Percentiles rank a stretch among this genome's conserved stretches.
Evolutionary conservation across 2,888 invertebrate genomes (phyloP).

Genomic region (Polyommatus iphigenia): DNA sequence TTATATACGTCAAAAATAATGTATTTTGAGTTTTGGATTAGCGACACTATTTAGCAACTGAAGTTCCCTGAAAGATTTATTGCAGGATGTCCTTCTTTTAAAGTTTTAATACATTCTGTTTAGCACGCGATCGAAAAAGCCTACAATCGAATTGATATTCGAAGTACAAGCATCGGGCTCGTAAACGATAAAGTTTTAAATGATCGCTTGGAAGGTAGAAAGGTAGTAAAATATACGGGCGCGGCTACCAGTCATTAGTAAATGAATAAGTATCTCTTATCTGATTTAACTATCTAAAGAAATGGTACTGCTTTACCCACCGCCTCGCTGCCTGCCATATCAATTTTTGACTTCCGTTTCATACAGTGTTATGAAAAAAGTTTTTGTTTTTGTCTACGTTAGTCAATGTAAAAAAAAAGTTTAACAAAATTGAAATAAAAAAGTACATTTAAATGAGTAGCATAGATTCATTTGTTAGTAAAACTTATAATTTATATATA

Average conservation of each 20-base stretch:
- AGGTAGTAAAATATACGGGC: conserved; percentile 6
- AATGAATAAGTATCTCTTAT: background rate
- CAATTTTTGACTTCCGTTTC: background rate
- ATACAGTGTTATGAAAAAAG: background rate
- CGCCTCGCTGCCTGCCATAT: background rate
- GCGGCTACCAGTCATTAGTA: background rate
- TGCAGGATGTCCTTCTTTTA: too few relatives aligned
- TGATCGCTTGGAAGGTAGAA: background rate
- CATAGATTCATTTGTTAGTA: too few relatives aligned
- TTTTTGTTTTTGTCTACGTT: too few relatives aligned
- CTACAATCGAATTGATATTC: background rate
- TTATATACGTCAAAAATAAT: too few relatives aligned
- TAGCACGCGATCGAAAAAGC: background rate
- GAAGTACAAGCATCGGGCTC: background rate
- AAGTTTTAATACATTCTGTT: too few relatives aligned
- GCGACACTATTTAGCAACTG: too few relatives aligned
- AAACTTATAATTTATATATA: too few relatives aligned
- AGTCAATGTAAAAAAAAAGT: background rate
- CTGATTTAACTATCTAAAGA: conserved; percentile 9
- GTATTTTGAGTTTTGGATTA: too few relatives aligned
- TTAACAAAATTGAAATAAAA: too few relatives aligned
- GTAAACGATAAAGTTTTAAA: background rate
- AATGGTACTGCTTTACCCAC: background rate
- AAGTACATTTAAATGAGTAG: too few relatives aligned
- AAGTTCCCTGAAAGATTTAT: too few relatives aligned